Base-by-base conservation (phyloP, 2,113 vertebrate species). In the Donacobius atricapilla region DNA sequence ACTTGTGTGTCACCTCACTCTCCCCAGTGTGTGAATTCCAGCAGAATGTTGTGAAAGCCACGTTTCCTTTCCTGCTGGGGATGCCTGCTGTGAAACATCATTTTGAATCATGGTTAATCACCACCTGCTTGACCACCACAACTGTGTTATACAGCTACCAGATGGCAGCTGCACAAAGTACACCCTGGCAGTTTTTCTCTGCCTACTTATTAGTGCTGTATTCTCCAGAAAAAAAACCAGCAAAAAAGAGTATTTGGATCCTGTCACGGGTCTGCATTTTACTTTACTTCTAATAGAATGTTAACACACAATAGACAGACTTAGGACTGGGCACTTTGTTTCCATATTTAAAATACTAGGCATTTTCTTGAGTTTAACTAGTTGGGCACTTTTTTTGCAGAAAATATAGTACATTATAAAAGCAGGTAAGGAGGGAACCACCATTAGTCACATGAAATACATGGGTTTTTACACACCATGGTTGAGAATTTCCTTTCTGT, bases 91-190 rank as follows among this genome's bases (percentile, higher is more conserved):
- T 40, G 83, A 94, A 69, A 73, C 40, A 79, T 78, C 44, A 56
- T 94, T 95, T 89, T 45, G 45, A 93, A 66, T 68, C 77, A 77
- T 25, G 53, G 69, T 64, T 87, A 72, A 96, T 94, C 68, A 96
- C 30, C 50, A 80, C 44, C 88, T 94, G 54, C 76, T 79, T 94
- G 89, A 94, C 96, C 81, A 95, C 39, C 72, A 57, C 48, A 39
- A 79, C 45, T 66, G 22, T 50, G 50, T 58, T 73, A 40, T 37
- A 83, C 9, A 92, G 79, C 28, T 84, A 87, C 72, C 86, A 91
- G 93, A 91, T 73, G 83, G 54, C 22, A 94, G 69, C 70, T 93
- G 30, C 61, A 89, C 78, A 87, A 77, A 89, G 42, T 10, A 84
- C 35, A 72, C 23, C 19, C 19, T 76, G 90, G n/a, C 48, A 58